phyloP scores from a whole-genome alignment of 2,113 vertebrate genomes.

The Monopterus albus region DNA sequence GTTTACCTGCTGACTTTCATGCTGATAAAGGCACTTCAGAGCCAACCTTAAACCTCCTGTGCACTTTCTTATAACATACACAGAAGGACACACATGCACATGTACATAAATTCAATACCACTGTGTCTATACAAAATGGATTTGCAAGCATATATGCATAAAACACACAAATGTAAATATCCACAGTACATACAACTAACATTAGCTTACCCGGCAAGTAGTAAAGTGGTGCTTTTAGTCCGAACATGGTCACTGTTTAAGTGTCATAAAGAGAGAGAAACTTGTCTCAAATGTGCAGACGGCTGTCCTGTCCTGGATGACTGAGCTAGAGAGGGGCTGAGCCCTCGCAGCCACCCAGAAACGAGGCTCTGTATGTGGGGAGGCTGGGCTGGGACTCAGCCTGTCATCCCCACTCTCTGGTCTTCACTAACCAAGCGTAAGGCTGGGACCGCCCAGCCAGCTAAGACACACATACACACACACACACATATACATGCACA shows the following conservation, averaged over 20 bases:
- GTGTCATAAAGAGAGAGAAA: constrained; percentile 86
- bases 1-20: constrained; percentile 63
- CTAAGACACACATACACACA: constrained; percentile 68
- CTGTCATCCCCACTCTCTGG: constrained; percentile 80
- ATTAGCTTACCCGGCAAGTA: constrained; percentile 95
- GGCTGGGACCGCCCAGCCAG: constrained; percentile 82
- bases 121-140: constrained; percentile 2
- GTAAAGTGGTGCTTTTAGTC: constrained; percentile 98
- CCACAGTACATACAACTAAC: constrained; percentile 12
- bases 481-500: constrained; percentile 56
- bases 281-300: constrained; percentile 54
- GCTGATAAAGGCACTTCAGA: constrained; percentile 47
- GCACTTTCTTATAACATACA: constrained; percentile 43
- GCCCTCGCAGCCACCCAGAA: constrained; percentile 78
- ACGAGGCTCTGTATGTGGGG: constrained; percentile 73
- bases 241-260: constrained; percentile 93
- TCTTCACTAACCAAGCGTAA: constrained; percentile 79
- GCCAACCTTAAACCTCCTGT: constrained; percentile 47
- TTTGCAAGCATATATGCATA: background rate
- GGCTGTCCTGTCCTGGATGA: constrained; percentile 78
- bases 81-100: constrained; percentile 1
- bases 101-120: background rate
- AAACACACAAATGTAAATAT: background rate
- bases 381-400: constrained; percentile 77
- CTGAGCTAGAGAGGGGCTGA: constrained; percentile 73